Conservation (phyloP, 2,113 vertebrate species). For the Callaeas wilsoni region DNA sequence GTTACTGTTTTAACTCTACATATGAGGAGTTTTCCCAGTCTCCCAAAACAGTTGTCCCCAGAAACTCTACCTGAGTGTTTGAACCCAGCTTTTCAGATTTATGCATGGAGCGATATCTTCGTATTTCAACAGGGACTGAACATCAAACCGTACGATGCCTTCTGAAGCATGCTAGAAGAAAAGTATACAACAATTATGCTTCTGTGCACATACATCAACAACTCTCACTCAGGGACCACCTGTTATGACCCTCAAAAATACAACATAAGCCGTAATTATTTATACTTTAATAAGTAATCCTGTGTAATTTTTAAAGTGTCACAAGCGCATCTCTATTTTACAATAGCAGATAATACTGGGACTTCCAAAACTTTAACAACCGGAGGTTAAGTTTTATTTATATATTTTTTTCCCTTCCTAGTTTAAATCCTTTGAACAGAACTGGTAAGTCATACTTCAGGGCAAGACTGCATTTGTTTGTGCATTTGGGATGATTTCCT, state of each 20-base stretch:
- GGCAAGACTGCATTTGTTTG: background rate
- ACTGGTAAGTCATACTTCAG: background rate
- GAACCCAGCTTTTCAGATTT: conserved; percentile 96
- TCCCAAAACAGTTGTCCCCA: background rate
- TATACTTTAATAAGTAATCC: background rate
- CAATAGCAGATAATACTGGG: background rate
- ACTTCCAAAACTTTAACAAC: background rate
- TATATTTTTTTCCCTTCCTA: background rate
- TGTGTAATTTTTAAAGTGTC: rapidly evolving
- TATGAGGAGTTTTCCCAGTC: background rate
- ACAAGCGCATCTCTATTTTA: background rate
- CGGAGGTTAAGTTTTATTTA: background rate
- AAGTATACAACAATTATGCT: background rate
- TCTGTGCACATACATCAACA: background rate
- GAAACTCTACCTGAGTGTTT: conserved; percentile 85
- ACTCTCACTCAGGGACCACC: background rate
- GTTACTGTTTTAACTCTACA: background rate
- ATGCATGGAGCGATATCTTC: conserved; percentile 92
- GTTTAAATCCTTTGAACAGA: background rate
- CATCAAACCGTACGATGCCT: conserved; percentile 90
- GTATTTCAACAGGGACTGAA: conserved; percentile 86
- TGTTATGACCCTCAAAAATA: background rate
- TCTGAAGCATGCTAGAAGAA: conserved; percentile 87
- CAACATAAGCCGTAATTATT: background rate
- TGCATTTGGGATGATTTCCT: background rate